phyloP scores from a whole-genome alignment of 2,888 invertebrate genomes.

The Ophonus ardosiacus region DNA sequence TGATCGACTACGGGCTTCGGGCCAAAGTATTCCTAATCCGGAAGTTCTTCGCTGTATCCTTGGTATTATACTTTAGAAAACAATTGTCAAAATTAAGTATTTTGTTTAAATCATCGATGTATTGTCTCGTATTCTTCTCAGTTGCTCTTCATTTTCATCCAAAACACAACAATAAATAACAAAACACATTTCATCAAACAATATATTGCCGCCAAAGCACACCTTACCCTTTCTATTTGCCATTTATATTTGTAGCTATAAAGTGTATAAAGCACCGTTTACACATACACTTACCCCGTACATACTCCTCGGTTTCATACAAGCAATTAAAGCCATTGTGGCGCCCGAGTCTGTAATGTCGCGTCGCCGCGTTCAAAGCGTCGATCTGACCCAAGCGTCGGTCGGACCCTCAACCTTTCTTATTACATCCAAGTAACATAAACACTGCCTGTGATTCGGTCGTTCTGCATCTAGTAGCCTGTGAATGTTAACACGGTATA shows the following conservation, averaged over 20 bases:
- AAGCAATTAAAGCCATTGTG: not conserved
- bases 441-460: not conserved
- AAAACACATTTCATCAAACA: too few relatives aligned
- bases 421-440: not conserved
- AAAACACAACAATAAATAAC: too few relatives aligned
- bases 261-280: not conserved
- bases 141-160: too few relatives aligned
- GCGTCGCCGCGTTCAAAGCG: not conserved
- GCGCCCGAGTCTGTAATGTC: not conserved
- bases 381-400: not conserved
- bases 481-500: not conserved
- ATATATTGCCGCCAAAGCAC: too few relatives aligned
- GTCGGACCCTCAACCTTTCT: not conserved
- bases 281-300: not conserved
- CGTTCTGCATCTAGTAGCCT: not conserved
- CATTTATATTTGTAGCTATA: not conserved
- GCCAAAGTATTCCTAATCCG: too few relatives aligned
- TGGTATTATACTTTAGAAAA: too few relatives aligned
- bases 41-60: too few relatives aligned
- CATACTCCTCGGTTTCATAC: not conserved
- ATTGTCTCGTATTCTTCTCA: too few relatives aligned
- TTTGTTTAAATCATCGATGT: too few relatives aligned
- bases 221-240: too few relatives aligned
- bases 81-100: too few relatives aligned
- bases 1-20: too few relatives aligned